Evolutionary conservation across 2,113 vertebrate genomes (phyloP).

Genomic region (Paracanthobrama guichenoti): DNA sequence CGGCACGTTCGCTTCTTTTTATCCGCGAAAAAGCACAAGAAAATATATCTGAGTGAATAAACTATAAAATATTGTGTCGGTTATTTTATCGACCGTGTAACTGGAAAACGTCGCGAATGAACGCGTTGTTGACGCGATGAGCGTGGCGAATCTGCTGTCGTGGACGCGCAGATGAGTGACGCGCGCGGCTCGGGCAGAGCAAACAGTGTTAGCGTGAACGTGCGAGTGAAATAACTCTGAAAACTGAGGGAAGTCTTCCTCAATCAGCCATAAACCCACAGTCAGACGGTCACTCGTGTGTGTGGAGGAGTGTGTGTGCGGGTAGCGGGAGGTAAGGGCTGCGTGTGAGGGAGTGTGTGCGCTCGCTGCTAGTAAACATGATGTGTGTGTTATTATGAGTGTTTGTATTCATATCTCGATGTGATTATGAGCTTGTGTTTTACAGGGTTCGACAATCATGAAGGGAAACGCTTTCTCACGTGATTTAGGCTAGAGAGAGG

Average conservation of each 20-base stretch:
- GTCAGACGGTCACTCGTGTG: neutral
- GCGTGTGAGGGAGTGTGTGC: neutral
- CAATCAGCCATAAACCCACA: neutral
- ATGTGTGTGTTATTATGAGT: neutral
- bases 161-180: neutral
- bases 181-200: neutral
- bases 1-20: neutral
- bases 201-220: neutral
- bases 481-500: constrained; percentile 47
- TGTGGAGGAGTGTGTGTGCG: neutral
- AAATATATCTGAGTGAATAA: neutral
- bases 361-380: neutral
- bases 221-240: neutral
- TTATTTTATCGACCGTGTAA: too few species aligned
- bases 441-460: constrained; percentile 47
- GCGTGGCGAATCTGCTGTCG: neutral
- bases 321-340: neutral
- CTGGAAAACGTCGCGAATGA: neutral
- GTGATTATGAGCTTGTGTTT: neutral
- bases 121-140: neutral
- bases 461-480: constrained; percentile 45
- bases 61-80: neutral
- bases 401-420: neutral
- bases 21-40: too few species aligned
- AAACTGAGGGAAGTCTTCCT: neutral